phyloP scores from a whole-genome alignment of 2,888 invertebrate species.

The Mallateleia sp. region DNA sequence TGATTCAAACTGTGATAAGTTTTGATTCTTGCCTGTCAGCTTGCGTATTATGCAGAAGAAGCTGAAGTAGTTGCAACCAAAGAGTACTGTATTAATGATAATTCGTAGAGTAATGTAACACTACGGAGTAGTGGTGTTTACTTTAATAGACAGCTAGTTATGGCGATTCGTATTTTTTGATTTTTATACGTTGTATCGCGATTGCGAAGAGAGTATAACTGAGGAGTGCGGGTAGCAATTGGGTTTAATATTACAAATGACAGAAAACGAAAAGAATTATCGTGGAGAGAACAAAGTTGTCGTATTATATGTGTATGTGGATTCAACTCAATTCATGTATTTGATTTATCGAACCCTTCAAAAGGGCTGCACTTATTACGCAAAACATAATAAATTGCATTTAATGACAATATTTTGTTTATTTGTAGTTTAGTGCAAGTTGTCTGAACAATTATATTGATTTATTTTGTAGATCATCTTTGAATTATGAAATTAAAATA shows the following conservation, averaged over 20 bases:
- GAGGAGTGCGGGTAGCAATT: slow-evolving; percentile 37
- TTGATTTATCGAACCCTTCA: slow-evolving; percentile 52
- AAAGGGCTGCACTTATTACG: slow-evolving; percentile 64
- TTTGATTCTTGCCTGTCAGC: slow-evolving; percentile 74
- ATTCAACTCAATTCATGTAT: slow-evolving; percentile 50
- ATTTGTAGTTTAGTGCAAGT: slow-evolving; percentile 20
- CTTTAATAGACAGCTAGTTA: slow-evolving; percentile 60
- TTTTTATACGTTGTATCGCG: slow-evolving; percentile 63
- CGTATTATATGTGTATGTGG: slow-evolving; percentile 44
- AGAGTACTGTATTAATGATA: slow-evolving; percentile 72
- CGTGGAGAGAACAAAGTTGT: slow-evolving; percentile 28
- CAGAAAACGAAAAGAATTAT: not conserved
- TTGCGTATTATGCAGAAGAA: slow-evolving; percentile 62
- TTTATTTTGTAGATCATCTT: not conserved
- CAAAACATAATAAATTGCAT: slow-evolving; percentile 69
- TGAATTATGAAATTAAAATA: not conserved
- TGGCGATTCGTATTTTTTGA: slow-evolving; percentile 70
- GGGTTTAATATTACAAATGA: slow-evolving; percentile 23
- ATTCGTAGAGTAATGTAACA: slow-evolving; percentile 65
- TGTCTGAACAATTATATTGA: not conserved
- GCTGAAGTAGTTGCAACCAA: slow-evolving; percentile 78
- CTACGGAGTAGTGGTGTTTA: slow-evolving; percentile 64
- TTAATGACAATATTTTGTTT: slow-evolving; percentile 46
- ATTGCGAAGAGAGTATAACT: slow-evolving; percentile 26
- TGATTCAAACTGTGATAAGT: slow-evolving; percentile 77